A percentile compares a stretch with the other conserved stretches of the same genome.
Evolutionary conservation across 1,140 invertebrate species (phyloP).

Genomic region (Plodia interpunctella): DNA sequence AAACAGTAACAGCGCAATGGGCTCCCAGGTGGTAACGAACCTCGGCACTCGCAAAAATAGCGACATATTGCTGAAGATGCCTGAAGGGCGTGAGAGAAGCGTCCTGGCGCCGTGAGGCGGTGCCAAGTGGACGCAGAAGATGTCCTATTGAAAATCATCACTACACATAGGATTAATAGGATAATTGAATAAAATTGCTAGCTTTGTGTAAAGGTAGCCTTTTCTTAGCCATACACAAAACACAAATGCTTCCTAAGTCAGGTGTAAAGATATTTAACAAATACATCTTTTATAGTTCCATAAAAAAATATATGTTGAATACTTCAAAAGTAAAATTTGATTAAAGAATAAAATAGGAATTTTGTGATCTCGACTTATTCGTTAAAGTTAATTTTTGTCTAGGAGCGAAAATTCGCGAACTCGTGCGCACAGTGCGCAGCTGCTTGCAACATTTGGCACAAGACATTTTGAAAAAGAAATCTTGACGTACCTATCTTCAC

Average conservation of each 20-base stretch:
- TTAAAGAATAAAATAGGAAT: background rate
- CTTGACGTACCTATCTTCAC: constrained; percentile 1
- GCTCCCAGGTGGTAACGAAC: no score
- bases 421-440: constrained; percentile 28
- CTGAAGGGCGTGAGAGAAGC: no score
- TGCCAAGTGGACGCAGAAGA: no score
- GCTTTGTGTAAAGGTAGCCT: background rate
- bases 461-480: constrained; percentile 38
- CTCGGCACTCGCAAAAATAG: no score
- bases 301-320: background rate
- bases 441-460: constrained; percentile 63
- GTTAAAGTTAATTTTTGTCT: constrained; percentile 6
- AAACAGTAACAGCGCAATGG: no score
- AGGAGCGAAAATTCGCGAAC: constrained; percentile 55
- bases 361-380: background rate
- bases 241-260: background rate
- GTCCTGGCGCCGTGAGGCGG: no score
- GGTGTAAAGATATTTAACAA: background rate
- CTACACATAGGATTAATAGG: no score
- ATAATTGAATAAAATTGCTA: constrained; percentile 20
- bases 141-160: no score
- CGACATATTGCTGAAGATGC: no score
- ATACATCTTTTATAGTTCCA: no score
- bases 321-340: background rate
- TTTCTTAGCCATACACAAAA: background rate